Base-by-base conservation (phyloP, 2,797 vertebrate species). In the Sebastes hubbsi region DNA sequence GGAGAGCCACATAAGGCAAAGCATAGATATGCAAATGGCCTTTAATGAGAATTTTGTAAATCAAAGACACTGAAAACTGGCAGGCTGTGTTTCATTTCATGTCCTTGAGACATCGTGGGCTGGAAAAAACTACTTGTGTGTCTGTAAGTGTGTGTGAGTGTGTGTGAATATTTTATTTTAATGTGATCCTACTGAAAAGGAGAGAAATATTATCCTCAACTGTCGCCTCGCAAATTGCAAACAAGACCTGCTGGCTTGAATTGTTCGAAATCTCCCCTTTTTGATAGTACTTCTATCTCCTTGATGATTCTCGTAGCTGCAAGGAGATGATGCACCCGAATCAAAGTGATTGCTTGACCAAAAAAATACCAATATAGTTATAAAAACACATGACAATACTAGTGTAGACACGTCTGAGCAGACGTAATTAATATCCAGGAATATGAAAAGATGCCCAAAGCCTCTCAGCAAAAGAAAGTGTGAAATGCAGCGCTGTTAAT, bases 401-500 rank as follows among this genome's bases (percentile, higher is more conserved):
- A 67, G 29, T 36, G 32, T 29, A 38, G 5, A 74, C 25, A 14
- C 54, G 52, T 63, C 56, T 66, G 34, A 67, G 27, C 24, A 67
- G 13, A 60, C 30, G 3, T 4, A 55, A 80, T 75, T 63, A 71
- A 69, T 49, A 78, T 25, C 32, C 34, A 29, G 25, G 34, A 72
- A 69, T 36, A 58, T 54, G 54, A 11, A 70, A 63, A 71, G 6
- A 25, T 42, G 34, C 68, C 52, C 25, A 55, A 34, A 78, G 22
- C 42, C 27, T 67, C 49, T 49, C 32, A 70, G 32, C 24, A 67
- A 65, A 74, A 54, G 30, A 58, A 71, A 34, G 27, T 38, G 34
- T 68, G 49, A 75, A 66, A 16, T 62, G 32, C 34, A 32, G 59
- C 22, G 6, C 20, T 72, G 49, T 38, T 77, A 73, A 83, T 84